phyloP scores from a whole-genome alignment of 2,888 invertebrate genomes.

The Bedellia somnulentella region DNA sequence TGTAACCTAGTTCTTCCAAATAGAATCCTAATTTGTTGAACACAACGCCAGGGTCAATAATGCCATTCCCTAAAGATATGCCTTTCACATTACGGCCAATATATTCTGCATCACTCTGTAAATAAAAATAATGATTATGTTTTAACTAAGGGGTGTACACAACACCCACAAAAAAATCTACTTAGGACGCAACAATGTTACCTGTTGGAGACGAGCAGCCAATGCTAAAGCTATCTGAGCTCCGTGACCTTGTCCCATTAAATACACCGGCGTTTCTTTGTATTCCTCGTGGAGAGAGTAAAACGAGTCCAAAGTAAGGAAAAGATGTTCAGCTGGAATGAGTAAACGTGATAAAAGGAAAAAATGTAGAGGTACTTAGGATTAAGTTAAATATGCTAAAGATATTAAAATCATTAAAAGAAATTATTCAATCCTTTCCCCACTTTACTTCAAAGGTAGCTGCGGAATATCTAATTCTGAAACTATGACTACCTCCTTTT shows the following conservation, averaged over 20 bases:
- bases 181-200: constrained; percentile 18
- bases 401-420: too few relatives aligned
- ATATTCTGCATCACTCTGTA: constrained; percentile 52
- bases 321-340: constrained; percentile 69
- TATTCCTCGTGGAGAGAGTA: constrained; percentile 66
- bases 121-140: too few relatives aligned
- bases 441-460: too few relatives aligned
- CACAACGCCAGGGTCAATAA: constrained; percentile 70
- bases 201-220: constrained; percentile 52
- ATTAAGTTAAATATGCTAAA: too few relatives aligned
- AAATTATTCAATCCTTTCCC: too few relatives aligned
- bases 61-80: constrained; percentile 79
- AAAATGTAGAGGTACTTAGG: too few relatives aligned
- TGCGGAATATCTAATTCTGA: too few relatives aligned
- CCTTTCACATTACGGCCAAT: constrained; percentile 70
- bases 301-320: constrained; percentile 68
- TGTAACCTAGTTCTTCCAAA: constrained; percentile 59
- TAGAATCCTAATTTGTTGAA: constrained; percentile 41
- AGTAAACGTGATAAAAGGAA: too few relatives aligned
- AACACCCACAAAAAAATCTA: too few relatives aligned
- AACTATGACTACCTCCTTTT: too few relatives aligned
- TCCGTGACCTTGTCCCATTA: constrained; percentile 87
- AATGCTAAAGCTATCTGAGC: constrained; percentile 85
- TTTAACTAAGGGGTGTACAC: too few relatives aligned
- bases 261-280: constrained; percentile 69